These are phyloP conservation scores for Hydrolagus affinis DNA, from an alignment of 2,113 vertebrate genomes.

Conservation along the genomic window DNA sequence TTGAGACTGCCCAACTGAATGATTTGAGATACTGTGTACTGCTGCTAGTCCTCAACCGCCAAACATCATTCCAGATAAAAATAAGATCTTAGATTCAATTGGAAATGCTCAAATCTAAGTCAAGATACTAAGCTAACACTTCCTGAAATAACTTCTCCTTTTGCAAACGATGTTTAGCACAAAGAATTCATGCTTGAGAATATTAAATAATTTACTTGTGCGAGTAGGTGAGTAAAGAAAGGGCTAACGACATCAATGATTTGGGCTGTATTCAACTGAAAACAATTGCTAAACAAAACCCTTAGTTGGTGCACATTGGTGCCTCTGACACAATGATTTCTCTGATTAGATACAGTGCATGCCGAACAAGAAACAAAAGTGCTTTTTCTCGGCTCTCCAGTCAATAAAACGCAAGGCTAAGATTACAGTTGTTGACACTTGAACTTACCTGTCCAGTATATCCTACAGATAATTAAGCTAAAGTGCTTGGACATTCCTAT, in stretches of 20 bases:
- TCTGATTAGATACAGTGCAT: not conserved
- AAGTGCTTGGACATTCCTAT: not conserved
- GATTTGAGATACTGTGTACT: not conserved
- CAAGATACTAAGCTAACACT: not conserved
- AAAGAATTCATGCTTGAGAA: not conserved
- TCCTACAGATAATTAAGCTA: not conserved
- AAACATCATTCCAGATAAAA: not conserved
- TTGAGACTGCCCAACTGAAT: not conserved
- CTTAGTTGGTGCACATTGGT: not conserved
- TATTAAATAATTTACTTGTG: not conserved
- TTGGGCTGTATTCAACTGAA: not conserved
- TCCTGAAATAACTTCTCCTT: not conserved
- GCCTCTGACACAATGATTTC: not conserved
- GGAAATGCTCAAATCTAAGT: not conserved
- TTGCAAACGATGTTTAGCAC: not conserved
- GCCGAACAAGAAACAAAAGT: too few relatives aligned
- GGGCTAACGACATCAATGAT: not conserved
- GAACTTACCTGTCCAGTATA: conserved; percentile 1
- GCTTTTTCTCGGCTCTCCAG: not conserved
- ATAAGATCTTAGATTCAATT: not conserved
- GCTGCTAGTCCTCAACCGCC: not conserved
- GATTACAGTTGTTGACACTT: not conserved
- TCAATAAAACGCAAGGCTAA: not conserved
- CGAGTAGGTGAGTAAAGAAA: not conserved
- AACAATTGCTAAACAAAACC: not conserved